Evolutionary conservation across 2,113 vertebrate species (phyloP), one percentile per base, ranked within the genome.

Genomic region (Propithecus coquereli): DNA sequence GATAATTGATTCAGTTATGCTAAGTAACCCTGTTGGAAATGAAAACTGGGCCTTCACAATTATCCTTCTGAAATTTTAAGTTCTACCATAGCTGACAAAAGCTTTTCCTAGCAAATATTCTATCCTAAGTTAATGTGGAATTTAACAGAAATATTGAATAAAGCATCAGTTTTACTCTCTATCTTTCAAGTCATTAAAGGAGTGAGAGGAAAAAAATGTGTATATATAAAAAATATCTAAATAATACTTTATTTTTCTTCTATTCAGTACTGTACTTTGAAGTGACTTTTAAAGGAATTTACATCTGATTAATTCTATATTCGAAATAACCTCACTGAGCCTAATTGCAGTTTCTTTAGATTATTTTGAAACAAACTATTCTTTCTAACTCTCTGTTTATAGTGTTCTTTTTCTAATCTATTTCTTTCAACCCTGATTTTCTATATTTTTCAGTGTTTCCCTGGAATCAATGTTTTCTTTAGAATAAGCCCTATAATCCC

Each of bases 381-480:
- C 14, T 86, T 96, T 81, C 32, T 88, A 63, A 81, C 23, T 59
- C 12, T 83, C 86, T 88, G 18, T 92, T 94, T 93, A 68, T 20
- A 81, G 5, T 43, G 94, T 86, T 82, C 30, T 68, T 2, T 80
- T 90, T 22, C 25, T 80, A 68, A 84, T 13, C 2, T 37, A 74
- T 90, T 92, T 82, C 70, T 86, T 86, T 93, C 34, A 68, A 40
- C 2, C 47, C 14, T 45, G 23, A 68, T 83, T 95, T 97, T 94
- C 16, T 91, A 5, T 63, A 52, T 73, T 91, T 84, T 63, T 84
- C 43, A 30, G 8, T 20, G n/a, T 89, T 76, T 97, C 13, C 71
- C 77, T 61, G 6, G 76, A 79, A 52, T 95, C 74, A 68, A 3
- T 95, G 43, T 95, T 97, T 97, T 96, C 83, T 94, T 97, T 84